Evolutionary conservation across 1,140 invertebrate genomes (phyloP), one percentile per base, ranked within the genome.

Genomic region (Acyrthosiphon pisum): DNA sequence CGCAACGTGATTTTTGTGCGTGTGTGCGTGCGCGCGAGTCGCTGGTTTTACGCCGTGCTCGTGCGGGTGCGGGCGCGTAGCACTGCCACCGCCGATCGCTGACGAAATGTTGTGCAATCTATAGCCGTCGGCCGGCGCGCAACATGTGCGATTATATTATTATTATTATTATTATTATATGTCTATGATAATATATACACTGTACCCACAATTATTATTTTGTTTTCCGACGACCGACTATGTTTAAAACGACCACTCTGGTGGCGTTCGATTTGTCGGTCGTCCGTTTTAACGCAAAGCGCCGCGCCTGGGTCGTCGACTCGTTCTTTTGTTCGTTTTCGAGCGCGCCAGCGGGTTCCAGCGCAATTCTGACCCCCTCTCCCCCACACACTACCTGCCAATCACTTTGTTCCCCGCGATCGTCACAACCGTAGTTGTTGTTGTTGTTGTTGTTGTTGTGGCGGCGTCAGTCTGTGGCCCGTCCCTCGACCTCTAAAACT

Each of bases 1-100:
- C 76, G 26, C 91, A 93, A 93, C 91, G 91, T 93, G 91, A 93
- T 93, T 93, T 56, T 26, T 26, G 37, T 56, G 81, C 46, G 50
- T 93, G 91, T 53, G 91, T 84, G 81, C 2, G 91, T 44, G 81
- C 48, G 91, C 22, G n/a, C 26, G 46, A 41, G 48, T 76, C 60
- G 60, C 14, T 76, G 30, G 30, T 76, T 1, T 11, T 35, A 35
- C 35, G 46, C n/a, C 91, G 30, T 35, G 76, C 20, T 20, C 89
- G 9, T 90, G 89, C 89, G 89, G 44, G 89, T 90, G 89, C 89
- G 89, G 6, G 30, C 11, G 26, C n/a, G n/a, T 26, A 14, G 8
- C 83, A 30, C 41, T 23, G 88, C 20, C 88, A 23, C 88, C 30
- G 48, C n/a, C 46, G n/a, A 37, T 44, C 48, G 35, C 87, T 92